phyloP scores from a whole-genome alignment of 2,888 invertebrate species.

The Punctoribates punctum region DNA sequence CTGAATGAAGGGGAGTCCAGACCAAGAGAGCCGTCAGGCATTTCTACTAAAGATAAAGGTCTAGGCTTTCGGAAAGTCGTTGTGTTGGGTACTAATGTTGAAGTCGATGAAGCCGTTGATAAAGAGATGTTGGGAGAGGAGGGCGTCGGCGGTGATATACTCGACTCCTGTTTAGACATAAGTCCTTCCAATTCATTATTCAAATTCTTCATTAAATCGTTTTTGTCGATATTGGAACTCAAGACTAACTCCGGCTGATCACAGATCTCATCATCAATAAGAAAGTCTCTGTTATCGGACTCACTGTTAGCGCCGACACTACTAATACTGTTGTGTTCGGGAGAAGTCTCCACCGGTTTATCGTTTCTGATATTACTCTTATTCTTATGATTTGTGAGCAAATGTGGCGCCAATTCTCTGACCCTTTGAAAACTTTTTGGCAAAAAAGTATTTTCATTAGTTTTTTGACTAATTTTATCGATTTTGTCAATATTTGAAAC shows the following conservation, averaged over 20 bases:
- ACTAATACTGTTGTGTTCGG: constrained; percentile 26
- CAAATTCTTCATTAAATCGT: neutral
- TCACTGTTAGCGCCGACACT: constrained; percentile 16
- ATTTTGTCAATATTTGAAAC: neutral
- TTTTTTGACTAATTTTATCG: neutral
- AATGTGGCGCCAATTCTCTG: constrained; percentile 9
- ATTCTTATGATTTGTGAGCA: neutral
- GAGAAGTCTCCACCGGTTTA: neutral
- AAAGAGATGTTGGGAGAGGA: neutral
- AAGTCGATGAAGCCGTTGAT: neutral
- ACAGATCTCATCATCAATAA: constrained; percentile 48
- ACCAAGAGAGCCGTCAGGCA: constrained; percentile 46
- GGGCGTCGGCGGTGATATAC: neutral
- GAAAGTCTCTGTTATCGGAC: constrained; percentile 45
- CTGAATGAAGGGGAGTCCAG: constrained; percentile 47
- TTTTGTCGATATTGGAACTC: neutral
- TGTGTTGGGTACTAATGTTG: neutral
- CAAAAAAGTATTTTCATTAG: constrained; percentile 9
- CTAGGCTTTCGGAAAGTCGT: constrained; percentile 46
- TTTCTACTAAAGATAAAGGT: constrained; percentile 46
- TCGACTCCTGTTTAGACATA: constrained; percentile 6
- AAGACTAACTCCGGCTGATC: constrained; percentile 48
- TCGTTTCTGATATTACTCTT: neutral
- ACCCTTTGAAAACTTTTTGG: constrained; percentile 26
- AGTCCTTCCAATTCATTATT: constrained; percentile 26